Percentiles rank a stretch among this genome's conserved stretches.
Conservation (phyloP, 2,888 invertebrate species). For the Alcis repandata region DNA sequence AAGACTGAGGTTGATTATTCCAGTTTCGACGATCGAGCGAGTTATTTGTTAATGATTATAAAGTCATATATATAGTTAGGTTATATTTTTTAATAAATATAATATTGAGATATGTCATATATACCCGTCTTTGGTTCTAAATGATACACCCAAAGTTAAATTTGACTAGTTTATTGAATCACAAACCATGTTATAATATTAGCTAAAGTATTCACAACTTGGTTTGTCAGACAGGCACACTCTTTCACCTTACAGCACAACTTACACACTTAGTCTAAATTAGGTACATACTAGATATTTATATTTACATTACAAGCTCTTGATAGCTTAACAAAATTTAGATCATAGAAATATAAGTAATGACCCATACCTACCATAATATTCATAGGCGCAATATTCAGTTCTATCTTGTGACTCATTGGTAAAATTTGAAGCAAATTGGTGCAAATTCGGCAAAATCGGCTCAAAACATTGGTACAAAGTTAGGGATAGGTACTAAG, state of each 20-base stretch:
- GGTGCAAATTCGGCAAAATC: no score
- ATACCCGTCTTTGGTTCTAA: conserved; percentile 63
- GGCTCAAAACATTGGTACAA: background rate
- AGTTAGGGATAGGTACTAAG: background rate
- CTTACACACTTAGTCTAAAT: background rate
- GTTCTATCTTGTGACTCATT: no score
- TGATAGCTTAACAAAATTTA: background rate
- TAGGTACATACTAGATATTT: background rate
- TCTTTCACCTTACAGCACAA: background rate
- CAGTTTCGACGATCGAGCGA: conserved; percentile 84
- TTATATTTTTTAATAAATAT: conserved; percentile 87
- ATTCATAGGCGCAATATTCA: no score
- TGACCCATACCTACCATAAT: no score
- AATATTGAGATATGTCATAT: conserved; percentile 87
- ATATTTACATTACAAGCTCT: background rate
- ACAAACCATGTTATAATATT: conserved; percentile 10
- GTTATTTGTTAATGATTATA: conserved; percentile 87
- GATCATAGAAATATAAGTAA: background rate
- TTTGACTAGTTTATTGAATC: conserved; percentile 55
- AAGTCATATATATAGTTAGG: conserved; percentile 87
- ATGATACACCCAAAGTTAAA: conserved; percentile 12
- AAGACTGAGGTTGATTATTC: conserved; percentile 86
- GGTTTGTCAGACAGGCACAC: conserved; percentile 11
- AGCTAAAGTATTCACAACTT: background rate
- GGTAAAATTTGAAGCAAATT: no score